phyloP scores from a whole-genome alignment of 2,113 vertebrate species.

The Campylorhamphus procurvoides region DNA sequence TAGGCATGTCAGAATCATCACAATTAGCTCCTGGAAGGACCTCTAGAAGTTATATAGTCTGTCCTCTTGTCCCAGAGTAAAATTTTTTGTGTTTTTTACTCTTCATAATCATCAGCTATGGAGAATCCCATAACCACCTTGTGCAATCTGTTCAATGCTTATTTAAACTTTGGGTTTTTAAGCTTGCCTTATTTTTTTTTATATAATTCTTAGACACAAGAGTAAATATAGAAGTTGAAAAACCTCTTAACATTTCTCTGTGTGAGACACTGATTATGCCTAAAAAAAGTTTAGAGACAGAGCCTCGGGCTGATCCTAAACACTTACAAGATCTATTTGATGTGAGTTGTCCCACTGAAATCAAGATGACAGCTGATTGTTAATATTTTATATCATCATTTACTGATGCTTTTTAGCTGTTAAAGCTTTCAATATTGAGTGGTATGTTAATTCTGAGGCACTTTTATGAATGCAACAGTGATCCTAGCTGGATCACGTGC shows the following conservation, averaged over 20 bases:
- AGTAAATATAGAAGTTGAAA: neutral
- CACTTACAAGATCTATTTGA: conserved; percentile 28
- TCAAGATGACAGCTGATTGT: conserved; percentile 23
- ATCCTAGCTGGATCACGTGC: neutral
- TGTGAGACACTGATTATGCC: neutral
- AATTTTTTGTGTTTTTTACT: neutral
- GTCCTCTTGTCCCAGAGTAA: neutral
- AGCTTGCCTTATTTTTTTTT: neutral
- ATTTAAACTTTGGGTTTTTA: neutral
- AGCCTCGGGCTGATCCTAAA: conserved; percentile 37
- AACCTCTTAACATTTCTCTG: neutral
- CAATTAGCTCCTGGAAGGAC: neutral
- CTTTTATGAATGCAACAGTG: neutral
- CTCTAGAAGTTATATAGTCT: neutral
- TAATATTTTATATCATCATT: conserved; percentile 23
- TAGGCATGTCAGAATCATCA: neutral
- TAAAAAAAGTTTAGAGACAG: conserved; percentile 24
- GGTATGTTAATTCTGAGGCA: neutral
- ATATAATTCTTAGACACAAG: neutral
- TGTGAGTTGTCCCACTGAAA: conserved; percentile 10
- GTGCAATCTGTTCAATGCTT: neutral
- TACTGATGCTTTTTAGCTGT: neutral
- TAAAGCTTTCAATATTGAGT: neutral
- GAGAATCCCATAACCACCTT: neutral
- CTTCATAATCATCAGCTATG: neutral